phyloP scores from a whole-genome alignment of 2,888 invertebrate genomes.

The Allolobophora icterica region DNA sequence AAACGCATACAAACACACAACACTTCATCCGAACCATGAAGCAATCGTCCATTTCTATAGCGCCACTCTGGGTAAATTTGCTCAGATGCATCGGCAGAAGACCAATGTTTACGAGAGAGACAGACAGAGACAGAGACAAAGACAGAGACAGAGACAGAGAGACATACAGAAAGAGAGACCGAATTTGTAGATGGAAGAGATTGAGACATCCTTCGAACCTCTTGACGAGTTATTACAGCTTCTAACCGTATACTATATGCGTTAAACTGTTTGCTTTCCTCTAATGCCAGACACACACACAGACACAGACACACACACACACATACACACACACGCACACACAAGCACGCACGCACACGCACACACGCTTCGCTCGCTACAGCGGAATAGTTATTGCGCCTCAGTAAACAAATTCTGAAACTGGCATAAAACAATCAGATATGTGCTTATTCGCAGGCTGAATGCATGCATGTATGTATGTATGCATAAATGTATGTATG shows the following conservation, averaged over 20 bases:
- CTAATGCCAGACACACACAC: too few relatives aligned
- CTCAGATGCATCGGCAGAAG: background rate
- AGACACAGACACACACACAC: too few relatives aligned
- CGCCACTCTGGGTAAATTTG: background rate
- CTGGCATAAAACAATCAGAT: background rate
- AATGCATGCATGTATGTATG: background rate
- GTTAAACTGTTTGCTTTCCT: too few relatives aligned
- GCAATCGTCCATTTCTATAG: background rate
- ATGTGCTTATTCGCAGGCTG: background rate
- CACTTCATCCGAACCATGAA: background rate
- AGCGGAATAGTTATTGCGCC: background rate
- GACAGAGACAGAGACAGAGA: too few relatives aligned
- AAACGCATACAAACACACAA: conserved; percentile 27
- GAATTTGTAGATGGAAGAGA: background rate
- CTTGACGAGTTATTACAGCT: background rate
- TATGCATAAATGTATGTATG: background rate
- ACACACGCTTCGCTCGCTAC: too few relatives aligned
- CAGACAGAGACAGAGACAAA: too few relatives aligned
- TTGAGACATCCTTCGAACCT: background rate
- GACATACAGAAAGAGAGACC: too few relatives aligned
- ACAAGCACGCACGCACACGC: too few relatives aligned
- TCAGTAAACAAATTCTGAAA: conserved; percentile 7
- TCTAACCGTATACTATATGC: background rate
- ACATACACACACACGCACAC: too few relatives aligned
- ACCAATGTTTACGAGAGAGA: background rate